phyloP scores from a whole-genome alignment of 2,888 invertebrate genomes.

The Cantharis rustica region DNA sequence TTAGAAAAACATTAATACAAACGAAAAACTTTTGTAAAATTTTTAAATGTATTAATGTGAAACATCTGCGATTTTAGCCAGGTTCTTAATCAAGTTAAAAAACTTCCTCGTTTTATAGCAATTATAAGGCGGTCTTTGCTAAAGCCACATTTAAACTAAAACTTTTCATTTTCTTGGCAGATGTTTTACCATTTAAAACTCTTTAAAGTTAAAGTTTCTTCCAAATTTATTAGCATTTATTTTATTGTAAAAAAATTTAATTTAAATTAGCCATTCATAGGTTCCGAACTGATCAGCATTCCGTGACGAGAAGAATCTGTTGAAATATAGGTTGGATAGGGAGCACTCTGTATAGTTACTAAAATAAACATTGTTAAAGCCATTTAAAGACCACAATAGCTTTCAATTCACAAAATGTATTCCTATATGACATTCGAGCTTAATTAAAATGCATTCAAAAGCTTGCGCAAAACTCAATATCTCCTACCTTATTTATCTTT shows the following conservation, averaged over 20 bases:
- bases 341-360: background rate
- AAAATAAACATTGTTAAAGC: conserved; percentile 17
- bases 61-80: background rate
- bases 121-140: background rate
- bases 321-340: conserved; percentile 9
- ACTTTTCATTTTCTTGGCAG: conserved; percentile 1
- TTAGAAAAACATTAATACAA: background rate
- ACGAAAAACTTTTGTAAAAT: background rate
- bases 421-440: conserved; percentile 7
- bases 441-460: conserved; percentile 18
- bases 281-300: background rate
- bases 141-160: background rate
- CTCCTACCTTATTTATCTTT: background rate
- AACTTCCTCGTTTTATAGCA: background rate
- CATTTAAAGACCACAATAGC: conserved; percentile 10
- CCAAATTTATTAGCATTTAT: background rate
- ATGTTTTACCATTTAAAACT: conserved; percentile 1
- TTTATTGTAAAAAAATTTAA: conserved; percentile 6
- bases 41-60: background rate
- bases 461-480: conserved; percentile 3
- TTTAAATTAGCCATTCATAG: conserved; percentile 11
- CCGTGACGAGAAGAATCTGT: background rate
- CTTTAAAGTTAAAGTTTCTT: background rate
- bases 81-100: background rate
- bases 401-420: conserved; percentile 1